Conservation (phyloP, 2,113 vertebrate species). For the Pithys albifrons region DNA sequence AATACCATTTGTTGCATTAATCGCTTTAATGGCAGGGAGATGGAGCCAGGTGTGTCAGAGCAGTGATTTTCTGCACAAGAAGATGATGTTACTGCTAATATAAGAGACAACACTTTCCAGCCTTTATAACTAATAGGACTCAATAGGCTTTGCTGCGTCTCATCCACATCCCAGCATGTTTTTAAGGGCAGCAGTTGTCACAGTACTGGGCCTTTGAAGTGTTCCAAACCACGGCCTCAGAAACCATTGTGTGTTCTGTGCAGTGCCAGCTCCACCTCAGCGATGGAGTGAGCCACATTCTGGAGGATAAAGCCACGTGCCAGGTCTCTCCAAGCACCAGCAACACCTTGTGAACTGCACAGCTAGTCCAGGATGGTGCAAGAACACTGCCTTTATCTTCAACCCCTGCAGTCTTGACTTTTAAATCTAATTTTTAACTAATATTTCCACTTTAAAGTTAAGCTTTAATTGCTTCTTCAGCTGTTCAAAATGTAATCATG, state of each 20-base stretch:
- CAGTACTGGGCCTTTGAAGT: rapidly evolving
- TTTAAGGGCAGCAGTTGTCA: background rate
- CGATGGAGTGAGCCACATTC: rapidly evolving
- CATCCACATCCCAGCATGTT: background rate
- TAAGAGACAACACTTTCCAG: background rate
- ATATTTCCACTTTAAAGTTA: background rate
- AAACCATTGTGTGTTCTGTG: rapidly evolving
- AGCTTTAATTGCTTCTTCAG: background rate
- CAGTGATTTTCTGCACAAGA: background rate
- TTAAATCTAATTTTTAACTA: background rate
- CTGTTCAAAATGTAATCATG: background rate
- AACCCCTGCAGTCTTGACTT: background rate
- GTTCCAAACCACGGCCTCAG: rapidly evolving
- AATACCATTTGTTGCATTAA: conserved; percentile 45
- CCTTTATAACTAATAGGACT: background rate
- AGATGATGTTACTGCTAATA: background rate
- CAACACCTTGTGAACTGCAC: background rate
- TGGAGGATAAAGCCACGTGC: rapidly evolving
- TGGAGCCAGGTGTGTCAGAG: conserved; percentile 34
- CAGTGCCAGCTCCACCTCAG: background rate
- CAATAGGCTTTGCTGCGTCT: background rate
- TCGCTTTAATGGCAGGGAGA: background rate
- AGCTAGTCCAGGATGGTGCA: background rate
- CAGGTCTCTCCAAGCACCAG: background rate
- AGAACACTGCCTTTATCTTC: background rate